Conservation (phyloP, 2,888 invertebrate species). For the Geophilus truncorum region DNA sequence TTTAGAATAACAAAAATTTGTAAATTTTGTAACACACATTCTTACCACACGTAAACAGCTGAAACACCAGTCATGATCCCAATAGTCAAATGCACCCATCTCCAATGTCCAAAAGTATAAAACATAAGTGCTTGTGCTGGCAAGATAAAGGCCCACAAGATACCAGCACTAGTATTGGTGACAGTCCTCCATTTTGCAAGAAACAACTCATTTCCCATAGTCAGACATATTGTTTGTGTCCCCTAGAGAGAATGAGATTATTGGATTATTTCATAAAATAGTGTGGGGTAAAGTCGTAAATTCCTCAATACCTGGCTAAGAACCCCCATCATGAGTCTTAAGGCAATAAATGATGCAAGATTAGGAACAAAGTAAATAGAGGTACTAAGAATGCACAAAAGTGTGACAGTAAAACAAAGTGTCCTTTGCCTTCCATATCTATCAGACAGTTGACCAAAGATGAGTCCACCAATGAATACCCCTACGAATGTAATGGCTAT, state of each 20-base stretch:
- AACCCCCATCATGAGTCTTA: slow-evolving; percentile 7
- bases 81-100: slow-evolving; percentile 22
- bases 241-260: not conserved
- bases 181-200: slow-evolving; percentile 9
- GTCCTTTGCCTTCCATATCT: slow-evolving; percentile 20
- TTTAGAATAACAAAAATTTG: not conserved
- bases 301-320: slow-evolving; percentile 22
- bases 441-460: slow-evolving; percentile 30
- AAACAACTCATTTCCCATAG: slow-evolving; percentile 25
- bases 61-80: not conserved
- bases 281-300: not conserved
- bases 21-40: not conserved
- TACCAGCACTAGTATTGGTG: not conserved
- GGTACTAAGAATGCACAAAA: not conserved
- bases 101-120: slow-evolving; percentile 10
- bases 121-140: not conserved
- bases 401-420: not conserved
- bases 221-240: not conserved
- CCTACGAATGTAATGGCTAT: slow-evolving; percentile 29
- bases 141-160: slow-evolving; percentile 29
- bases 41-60: slow-evolving; percentile 30
- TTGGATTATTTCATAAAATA: not conserved
- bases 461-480: slow-evolving; percentile 10
- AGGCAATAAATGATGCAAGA: not conserved
- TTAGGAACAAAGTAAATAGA: slow-evolving; percentile 22